Evolutionary conservation across 2,888 invertebrate genomes (phyloP), one percentile per base, ranked within the genome.

Genomic region (Pollenia amentaria): DNA sequence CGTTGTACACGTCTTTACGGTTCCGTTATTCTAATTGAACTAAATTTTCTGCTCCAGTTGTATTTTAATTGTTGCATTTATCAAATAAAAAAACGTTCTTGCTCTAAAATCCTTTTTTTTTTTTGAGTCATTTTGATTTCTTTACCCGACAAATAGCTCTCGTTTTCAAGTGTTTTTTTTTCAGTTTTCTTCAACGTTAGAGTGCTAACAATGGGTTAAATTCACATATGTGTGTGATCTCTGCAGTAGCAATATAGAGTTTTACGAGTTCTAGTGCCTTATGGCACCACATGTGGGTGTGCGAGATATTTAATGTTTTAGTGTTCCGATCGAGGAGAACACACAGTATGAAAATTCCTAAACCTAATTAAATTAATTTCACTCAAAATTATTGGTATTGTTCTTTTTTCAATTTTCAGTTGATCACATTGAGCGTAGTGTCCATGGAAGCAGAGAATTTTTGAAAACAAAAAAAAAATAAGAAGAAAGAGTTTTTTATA

Each of bases 11-110:
- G 89, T 89, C 91, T 89, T 88, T 84, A 84, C 91, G 88, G 88
- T 89, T 90, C 82, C 89, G 89, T 89, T 90, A 88, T 88, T 87
- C 90, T 89, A 89, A 88, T 87, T 89, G 83, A 89, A 92, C 91
- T 92, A 89, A 90, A 88, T 80, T 85, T 77, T 85, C 84, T 85
- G 89, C 89, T 89, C 89, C 88, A 88, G 83, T 89, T 87, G 79
- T 87, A 87, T 85, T 87, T 87, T 87, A 87, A 88, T 88, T 84
- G 70, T 40, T 83, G 85, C 83, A 79, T 84, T 73, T 40, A 80
- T 62, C 73, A 78, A 67, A 77, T 75, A 65, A 42, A 46, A 57
- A 29, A 29, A n/a, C 77, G 60, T 51, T 75, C 69, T 51, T 72
- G 84, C 81, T 81, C 81, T 87, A 85, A 85, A 88, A 90, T 89